Evolutionary conservation across 1,140 invertebrate species (phyloP).

Genomic region (Littorina saxatilis): DNA sequence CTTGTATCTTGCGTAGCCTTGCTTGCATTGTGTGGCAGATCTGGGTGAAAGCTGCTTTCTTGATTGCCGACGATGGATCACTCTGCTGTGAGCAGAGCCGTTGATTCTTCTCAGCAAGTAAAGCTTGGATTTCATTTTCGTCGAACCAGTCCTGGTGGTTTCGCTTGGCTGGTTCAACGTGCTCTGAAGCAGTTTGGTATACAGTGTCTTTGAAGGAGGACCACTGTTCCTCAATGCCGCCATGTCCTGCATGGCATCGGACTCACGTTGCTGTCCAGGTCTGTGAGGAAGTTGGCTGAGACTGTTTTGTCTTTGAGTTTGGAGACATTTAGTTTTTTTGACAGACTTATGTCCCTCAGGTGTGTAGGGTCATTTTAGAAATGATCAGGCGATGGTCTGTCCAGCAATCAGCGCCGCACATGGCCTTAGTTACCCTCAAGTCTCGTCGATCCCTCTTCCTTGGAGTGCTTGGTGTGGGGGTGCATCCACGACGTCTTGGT

Average conservation of each 20-base stretch:
- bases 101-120: slow-evolving; percentile 41
- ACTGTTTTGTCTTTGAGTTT: neutral
- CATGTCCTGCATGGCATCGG: neutral
- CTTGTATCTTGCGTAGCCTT: slow-evolving; percentile 32
- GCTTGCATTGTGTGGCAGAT: too few relatives aligned
- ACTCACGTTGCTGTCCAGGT: neutral
- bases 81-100: slow-evolving; percentile 21
- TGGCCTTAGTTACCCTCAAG: slow-evolving; percentile 37
- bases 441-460: slow-evolving; percentile 31
- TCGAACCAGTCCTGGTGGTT: slow-evolving; percentile 45
- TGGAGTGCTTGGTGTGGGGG: slow-evolving; percentile 43
- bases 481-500: slow-evolving; percentile 49
- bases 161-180: slow-evolving; percentile 26
- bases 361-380: slow-evolving; percentile 6
- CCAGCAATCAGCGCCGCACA: slow-evolving; percentile 51
- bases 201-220: slow-evolving; percentile 35
- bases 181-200: neutral
- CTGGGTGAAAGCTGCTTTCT: too few relatives aligned
- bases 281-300: neutral
- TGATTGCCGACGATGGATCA: slow-evolving; percentile 16
- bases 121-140: slow-evolving; percentile 40
- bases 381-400: too few relatives aligned
- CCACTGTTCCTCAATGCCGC: slow-evolving; percentile 37
- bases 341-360: slow-evolving; percentile 1
- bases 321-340: slow-evolving; percentile 15